Evolutionary conservation across 2,888 invertebrate species (phyloP).

Genomic region (Acronicta psi): DNA sequence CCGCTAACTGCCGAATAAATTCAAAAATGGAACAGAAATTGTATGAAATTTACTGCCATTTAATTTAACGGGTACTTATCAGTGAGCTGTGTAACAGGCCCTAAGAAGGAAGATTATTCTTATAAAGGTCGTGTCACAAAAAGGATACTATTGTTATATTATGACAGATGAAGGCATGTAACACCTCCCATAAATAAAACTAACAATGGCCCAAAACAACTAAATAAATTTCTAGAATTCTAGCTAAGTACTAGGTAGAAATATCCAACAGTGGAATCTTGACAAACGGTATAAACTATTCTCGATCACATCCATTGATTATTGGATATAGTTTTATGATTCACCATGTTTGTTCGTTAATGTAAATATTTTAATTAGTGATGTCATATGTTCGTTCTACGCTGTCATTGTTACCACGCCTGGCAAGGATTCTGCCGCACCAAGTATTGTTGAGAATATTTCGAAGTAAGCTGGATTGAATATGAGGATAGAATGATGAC

Average conservation of each 20-base stretch:
- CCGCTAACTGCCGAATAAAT: too few species aligned
- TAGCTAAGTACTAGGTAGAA: too few species aligned
- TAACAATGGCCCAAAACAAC: too few species aligned
- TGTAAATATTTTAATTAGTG: slow-evolving; percentile 60
- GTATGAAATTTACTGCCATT: too few species aligned
- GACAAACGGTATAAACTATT: slow-evolving; percentile 19
- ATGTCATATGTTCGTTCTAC: slow-evolving; percentile 54
- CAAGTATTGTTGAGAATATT: slow-evolving; percentile 11
- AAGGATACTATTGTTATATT: too few species aligned
- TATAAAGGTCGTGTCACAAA: too few species aligned
- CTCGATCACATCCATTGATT: slow-evolving; percentile 16
- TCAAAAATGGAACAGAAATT: too few species aligned
- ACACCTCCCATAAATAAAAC: too few species aligned
- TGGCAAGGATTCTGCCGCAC: slow-evolving; percentile 1
- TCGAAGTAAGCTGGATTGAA: neutral
- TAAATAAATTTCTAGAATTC: neutral
- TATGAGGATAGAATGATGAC: neutral
- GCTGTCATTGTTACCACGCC: slow-evolving; percentile 37
- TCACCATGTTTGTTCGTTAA: slow-evolving; percentile 47
- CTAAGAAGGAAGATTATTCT: too few species aligned
- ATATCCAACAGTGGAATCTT: slow-evolving; percentile 9
- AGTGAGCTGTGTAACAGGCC: too few species aligned
- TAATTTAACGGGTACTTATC: too few species aligned
- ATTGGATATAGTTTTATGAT: slow-evolving; percentile 44
- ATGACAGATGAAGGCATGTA: too few species aligned